Evolutionary conservation across 2,113 vertebrate species (phyloP).

Genomic region (Mormyrus iriodes): DNA sequence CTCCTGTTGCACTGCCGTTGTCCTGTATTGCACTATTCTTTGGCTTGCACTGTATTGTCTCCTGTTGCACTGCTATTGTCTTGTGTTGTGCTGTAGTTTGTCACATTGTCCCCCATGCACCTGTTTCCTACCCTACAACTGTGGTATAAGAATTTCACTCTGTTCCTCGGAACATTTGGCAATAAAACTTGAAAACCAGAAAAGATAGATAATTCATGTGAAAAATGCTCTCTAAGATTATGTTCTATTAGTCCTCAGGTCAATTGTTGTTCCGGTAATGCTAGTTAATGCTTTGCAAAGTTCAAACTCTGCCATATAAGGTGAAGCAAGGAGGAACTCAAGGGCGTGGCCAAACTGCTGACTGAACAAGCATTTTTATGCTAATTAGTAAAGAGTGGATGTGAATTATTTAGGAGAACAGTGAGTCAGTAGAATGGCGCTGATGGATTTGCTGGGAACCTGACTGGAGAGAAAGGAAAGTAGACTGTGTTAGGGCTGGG

Average conservation of each 20-base stretch:
- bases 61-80: not conserved
- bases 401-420: constrained; percentile 42
- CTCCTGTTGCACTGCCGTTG: too few species aligned
- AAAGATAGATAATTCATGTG: not conserved
- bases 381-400: not conserved
- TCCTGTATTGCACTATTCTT: not conserved
- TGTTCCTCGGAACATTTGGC: not conserved
- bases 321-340: not conserved
- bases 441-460: constrained; percentile 31
- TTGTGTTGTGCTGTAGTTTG: too few species aligned
- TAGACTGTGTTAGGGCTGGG: not conserved
- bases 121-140: not conserved
- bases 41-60: not conserved
- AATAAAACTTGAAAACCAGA: not conserved
- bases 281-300: not conserved
- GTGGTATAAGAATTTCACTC: not conserved
- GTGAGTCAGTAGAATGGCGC: constrained; percentile 28
- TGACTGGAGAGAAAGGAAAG: constrained; percentile 11
- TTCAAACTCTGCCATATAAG: not conserved
- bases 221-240: not conserved
- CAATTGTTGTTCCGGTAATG: not conserved
- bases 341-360: not conserved
- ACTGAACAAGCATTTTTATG: not conserved
- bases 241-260: not conserved
- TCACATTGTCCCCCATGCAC: not conserved